Conservation (phyloP, 2,888 invertebrate species). For the Rhogogaster chlorosoma region DNA sequence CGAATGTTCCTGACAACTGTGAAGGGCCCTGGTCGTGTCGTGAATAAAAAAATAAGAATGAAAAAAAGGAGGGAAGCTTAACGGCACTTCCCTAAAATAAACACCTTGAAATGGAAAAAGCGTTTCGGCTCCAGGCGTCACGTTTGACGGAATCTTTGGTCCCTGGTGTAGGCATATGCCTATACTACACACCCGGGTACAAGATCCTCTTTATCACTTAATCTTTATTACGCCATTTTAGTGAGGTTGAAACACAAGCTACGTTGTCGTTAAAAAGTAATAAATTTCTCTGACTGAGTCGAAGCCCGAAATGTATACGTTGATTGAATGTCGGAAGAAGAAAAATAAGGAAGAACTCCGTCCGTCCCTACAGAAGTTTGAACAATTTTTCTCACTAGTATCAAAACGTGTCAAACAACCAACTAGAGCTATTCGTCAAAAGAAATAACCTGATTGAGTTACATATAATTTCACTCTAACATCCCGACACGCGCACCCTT, state of each 20-base stretch:
- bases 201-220: conserved; percentile 32
- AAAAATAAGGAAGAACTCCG: background rate
- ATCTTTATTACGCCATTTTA: conserved; percentile 42
- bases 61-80: conserved; percentile 19
- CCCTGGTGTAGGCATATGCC: background rate
- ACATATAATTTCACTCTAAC: background rate
- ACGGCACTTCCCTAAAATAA: conserved; percentile 34
- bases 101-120: conserved; percentile 26
- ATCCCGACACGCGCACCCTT: background rate
- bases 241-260: conserved; percentile 25
- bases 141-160: conserved; percentile 35
- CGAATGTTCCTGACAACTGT: conserved; percentile 22
- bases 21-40: background rate
- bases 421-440: background rate
- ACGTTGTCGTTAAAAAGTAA: conserved; percentile 33
- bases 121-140: conserved; percentile 35
- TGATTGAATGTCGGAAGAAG: background rate
- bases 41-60: background rate
- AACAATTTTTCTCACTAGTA: background rate
- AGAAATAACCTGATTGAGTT: conserved; percentile 21
- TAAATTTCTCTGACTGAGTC: conserved; percentile 27
- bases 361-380: background rate
- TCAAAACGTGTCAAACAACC: background rate
- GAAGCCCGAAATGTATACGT: background rate
- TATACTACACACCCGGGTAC: background rate